Conservation (phyloP, 2,888 invertebrate genomes). For the Drosophila putrida region DNA sequence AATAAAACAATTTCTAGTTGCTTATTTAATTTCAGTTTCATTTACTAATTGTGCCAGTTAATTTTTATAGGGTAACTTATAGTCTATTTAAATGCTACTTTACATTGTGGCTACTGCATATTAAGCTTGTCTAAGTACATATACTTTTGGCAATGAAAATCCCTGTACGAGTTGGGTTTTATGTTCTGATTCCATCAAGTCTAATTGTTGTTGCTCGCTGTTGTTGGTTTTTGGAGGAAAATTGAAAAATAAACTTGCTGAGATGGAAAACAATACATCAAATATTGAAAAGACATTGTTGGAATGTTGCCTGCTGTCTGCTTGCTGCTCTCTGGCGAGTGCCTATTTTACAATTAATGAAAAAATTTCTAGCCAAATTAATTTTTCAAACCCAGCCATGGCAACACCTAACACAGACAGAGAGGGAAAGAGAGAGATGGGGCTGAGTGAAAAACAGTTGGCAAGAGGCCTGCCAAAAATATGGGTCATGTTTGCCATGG, state of each 20-base stretch:
- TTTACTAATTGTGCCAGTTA: neutral
- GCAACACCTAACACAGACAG: conserved; percentile 31
- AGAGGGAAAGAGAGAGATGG: neutral
- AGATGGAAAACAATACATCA: conserved; percentile 60
- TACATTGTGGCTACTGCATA: conserved; percentile 1
- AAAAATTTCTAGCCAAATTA: conserved; percentile 62
- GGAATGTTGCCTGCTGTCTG: conserved; percentile 3
- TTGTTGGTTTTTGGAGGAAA: conserved; percentile 20
- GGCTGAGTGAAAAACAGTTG: conserved; percentile 22
- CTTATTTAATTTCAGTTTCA: neutral
- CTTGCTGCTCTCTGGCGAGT: conserved; percentile 9
- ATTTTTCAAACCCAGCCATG: conserved; percentile 65
- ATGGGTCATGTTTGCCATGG: conserved; percentile 84
- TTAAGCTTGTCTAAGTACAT: conserved; percentile 30
- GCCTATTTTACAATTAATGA: conserved; percentile 76
- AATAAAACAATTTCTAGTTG: neutral
- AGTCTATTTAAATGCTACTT: neutral
- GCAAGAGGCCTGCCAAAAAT: conserved; percentile 53
- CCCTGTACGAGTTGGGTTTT: conserved; percentile 3
- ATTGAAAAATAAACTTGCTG: conserved; percentile 58
- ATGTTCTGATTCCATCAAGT: conserved; percentile 10
- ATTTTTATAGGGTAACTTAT: conserved; percentile 12
- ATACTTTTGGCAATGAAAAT: conserved; percentile 56
- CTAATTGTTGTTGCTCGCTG: conserved; percentile 13
- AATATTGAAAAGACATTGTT: conserved; percentile 63